Conservation (phyloP, 2,113 vertebrate genomes). For the Alexandromys fortis region DNA sequence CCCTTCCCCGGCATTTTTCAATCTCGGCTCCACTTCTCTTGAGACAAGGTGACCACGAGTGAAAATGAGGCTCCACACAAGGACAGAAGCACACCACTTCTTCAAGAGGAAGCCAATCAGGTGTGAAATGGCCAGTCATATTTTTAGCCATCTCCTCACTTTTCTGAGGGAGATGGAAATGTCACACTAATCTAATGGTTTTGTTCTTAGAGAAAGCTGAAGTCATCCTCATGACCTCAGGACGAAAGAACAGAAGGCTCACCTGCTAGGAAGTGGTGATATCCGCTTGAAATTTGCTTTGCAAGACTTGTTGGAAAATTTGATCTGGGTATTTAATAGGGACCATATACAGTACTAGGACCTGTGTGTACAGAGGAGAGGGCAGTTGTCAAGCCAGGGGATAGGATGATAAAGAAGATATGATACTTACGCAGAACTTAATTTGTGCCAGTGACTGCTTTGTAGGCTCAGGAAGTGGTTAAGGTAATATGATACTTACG, state of each 20-base stretch:
- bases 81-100: constrained; percentile 21
- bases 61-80: constrained; percentile 12
- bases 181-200: constrained; percentile 35
- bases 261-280: not conserved
- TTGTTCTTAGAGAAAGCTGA: constrained; percentile 41
- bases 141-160: constrained; percentile 40
- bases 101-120: constrained; percentile 65
- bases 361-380: not conserved
- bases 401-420: not conserved
- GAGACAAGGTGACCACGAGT: constrained; percentile 57
- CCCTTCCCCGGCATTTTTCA: constrained; percentile 58
- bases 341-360: too few relatives aligned
- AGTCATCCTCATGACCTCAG: not conserved
- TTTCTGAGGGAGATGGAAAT: constrained; percentile 51
- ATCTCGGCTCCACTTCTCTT: constrained; percentile 53
- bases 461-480: constrained; percentile 1
- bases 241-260: not conserved
- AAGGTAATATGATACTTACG: not conserved
- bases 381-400: not conserved
- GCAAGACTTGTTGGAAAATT: not conserved
- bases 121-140: constrained; percentile 67
- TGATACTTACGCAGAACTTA: not conserved
- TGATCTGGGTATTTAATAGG: not conserved
- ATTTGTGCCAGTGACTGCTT: not conserved
- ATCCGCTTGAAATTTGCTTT: not conserved